phyloP scores from a whole-genome alignment of 2,113 vertebrate genomes.

The Sander vitreus region DNA sequence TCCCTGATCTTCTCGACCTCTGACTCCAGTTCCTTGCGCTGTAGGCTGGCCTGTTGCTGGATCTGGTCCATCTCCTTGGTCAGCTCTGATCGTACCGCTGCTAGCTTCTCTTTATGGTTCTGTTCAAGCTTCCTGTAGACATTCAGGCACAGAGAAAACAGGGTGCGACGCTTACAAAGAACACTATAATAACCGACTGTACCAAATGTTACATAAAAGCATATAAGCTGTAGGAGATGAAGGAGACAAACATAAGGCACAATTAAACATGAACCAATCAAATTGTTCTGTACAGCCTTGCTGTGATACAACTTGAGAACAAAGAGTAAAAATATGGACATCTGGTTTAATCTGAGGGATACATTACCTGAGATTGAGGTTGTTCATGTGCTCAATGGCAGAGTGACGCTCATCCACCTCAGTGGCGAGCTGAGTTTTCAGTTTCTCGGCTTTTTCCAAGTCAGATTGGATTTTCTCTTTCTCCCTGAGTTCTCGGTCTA shows the following conservation, averaged over 20 bases:
- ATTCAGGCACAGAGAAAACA: not conserved
- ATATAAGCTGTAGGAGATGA: too few species aligned
- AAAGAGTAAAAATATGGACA: not conserved
- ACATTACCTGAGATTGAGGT: slow-evolving; percentile 90
- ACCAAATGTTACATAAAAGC: not conserved
- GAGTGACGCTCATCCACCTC: slow-evolving; percentile 96
- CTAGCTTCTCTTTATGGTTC: slow-evolving; percentile 90
- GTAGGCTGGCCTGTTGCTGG: slow-evolving; percentile 89
- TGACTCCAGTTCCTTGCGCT: slow-evolving; percentile 89
- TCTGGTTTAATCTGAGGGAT: not conserved
- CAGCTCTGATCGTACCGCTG: slow-evolving; percentile 85
- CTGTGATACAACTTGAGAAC: not conserved
- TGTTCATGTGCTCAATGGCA: slow-evolving; percentile 90
- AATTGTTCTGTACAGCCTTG: too few species aligned
- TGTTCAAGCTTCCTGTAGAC: slow-evolving; percentile 91
- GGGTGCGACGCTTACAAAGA: not conserved
- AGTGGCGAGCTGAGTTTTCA: slow-evolving; percentile 91
- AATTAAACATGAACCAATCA: not conserved
- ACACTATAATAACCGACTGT: not conserved
- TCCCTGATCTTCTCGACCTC: slow-evolving; percentile 90
- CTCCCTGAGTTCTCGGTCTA: slow-evolving; percentile 90
- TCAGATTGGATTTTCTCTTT: slow-evolving; percentile 92
- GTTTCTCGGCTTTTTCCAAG: slow-evolving; percentile 92
- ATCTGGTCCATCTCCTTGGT: slow-evolving; percentile 90
- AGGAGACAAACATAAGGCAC: not conserved